phyloP scores from a whole-genome alignment of 2,797 vertebrate species.

The Acanthiza pusilla region DNA sequence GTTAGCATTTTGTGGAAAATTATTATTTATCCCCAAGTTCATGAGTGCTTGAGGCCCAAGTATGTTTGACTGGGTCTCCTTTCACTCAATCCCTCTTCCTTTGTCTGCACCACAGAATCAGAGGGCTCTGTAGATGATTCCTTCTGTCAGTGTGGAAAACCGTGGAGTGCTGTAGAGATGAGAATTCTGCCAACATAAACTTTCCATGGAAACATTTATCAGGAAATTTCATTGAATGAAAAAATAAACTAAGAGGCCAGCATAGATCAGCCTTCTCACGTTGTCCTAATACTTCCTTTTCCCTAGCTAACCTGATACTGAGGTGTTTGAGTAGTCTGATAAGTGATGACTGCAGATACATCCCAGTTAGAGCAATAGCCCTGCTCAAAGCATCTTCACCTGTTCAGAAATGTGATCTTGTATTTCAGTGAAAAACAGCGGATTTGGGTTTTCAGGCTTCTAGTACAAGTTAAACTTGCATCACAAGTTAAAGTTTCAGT shows the following conservation, averaged over 20 bases:
- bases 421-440: background rate
- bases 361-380: background rate
- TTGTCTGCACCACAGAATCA: background rate
- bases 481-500: background rate
- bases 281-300: background rate
- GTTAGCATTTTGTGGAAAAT: background rate
- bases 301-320: background rate
- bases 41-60: background rate
- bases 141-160: background rate
- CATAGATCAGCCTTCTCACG: background rate
- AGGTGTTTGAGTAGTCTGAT: background rate
- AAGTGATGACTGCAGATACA: background rate
- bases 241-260: background rate
- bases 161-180: background rate
- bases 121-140: background rate
- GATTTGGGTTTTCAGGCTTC: background rate
- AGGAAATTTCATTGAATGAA: background rate
- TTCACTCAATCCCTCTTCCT: fast-evolving
- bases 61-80: fast-evolving
- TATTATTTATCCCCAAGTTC: background rate
- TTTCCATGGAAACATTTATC: background rate
- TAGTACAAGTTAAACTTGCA: background rate
- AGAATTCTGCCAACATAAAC: background rate
- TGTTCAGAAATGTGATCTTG: background rate
- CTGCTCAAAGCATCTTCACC: background rate